Evolutionary conservation across 2,888 invertebrate species (phyloP).

Genomic region (Tachina fera): DNA sequence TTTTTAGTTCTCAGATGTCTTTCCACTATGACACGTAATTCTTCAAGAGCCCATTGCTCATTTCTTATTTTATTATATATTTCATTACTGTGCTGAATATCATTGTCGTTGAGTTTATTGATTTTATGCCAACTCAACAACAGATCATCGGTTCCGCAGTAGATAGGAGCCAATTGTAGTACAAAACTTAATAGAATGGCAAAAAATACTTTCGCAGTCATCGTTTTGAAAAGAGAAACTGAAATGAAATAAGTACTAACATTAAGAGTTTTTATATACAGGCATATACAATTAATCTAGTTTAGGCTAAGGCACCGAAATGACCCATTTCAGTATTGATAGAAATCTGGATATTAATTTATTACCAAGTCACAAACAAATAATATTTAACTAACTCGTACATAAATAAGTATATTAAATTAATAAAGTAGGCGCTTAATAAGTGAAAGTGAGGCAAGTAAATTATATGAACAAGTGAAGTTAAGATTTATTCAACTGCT

Average conservation of each 20-base stretch:
- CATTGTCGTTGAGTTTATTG: conserved; percentile 22
- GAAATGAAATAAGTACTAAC: background rate
- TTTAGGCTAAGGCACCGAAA: background rate
- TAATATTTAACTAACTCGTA: too few relatives aligned
- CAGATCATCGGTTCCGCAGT: background rate
- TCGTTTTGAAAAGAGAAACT: conserved; percentile 19
- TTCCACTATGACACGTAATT: conserved; percentile 30
- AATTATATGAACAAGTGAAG: too few relatives aligned
- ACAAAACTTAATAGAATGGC: conserved; percentile 4
- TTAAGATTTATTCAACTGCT: too few relatives aligned
- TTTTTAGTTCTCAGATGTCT: conserved; percentile 41
- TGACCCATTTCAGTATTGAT: background rate
- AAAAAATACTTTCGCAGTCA: background rate
- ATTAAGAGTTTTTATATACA: background rate
- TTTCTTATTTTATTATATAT: conserved; percentile 12
- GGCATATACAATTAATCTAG: conserved; percentile 6
- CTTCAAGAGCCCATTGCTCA: conserved; percentile 34
- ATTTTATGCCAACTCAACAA: conserved; percentile 34
- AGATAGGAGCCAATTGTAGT: background rate
- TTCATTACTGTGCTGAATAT: conserved; percentile 27
- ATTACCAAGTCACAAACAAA: too few relatives aligned
- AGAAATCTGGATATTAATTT: background rate
- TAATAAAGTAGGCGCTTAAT: too few relatives aligned
- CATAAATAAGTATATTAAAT: too few relatives aligned
- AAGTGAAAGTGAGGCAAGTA: too few relatives aligned